Base-by-base conservation (phyloP, 2,888 invertebrate genomes). In the Agelastica alni region DNA sequence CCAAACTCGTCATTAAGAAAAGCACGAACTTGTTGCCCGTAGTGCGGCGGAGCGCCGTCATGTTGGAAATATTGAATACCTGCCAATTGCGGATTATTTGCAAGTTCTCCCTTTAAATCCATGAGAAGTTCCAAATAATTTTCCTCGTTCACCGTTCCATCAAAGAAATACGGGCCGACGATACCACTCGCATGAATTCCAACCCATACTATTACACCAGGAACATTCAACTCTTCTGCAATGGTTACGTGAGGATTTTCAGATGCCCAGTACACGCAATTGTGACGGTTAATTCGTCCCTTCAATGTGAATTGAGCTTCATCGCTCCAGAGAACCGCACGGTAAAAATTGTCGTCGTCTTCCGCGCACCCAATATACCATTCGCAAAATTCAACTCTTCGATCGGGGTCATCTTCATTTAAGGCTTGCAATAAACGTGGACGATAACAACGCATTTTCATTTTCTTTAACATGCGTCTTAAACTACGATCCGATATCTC, bases 301-400 rank as follows among this genome's bases (percentile, higher is more conserved):
- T 53, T 6, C 16, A 67, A 53, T 44, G 64, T 63, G 48, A 68
- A 68, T 18, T 45, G 56, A 17, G 59, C 65, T 46, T 68, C 63
- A 55, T 64, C 62, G n/a, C 48, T 49, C 37, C 36, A 47, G 12
- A 68, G 16, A 39, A 39, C 13, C 5, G n/a, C n/a, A n/a, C n/a
- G 6, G 16, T 39, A 12, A 39, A 39, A 39, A 17, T 39, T 14
- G 4, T n/a, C 16, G 16, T 58, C 43, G 44, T 51, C 53, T 28
- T 45, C 34, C 9, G 14, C 28, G 31, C 37, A 51, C 26, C 36
- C n/a, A n/a, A n/a, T n/a, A n/a, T n/a, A n/a, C n/a, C n/a, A n/a
- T n/a, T n/a, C n/a, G n/a, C n/a, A n/a, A n/a, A n/a, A n/a, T n/a
- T n/a, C n/a, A n/a, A n/a, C n/a, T n/a, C n/a, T n/a, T n/a, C n/a